A percentile compares a stretch with the other conserved stretches of the same genome.
Evolutionary conservation across 2,888 invertebrate genomes (phyloP).

Genomic region (Neoitamus cyanurus): DNA sequence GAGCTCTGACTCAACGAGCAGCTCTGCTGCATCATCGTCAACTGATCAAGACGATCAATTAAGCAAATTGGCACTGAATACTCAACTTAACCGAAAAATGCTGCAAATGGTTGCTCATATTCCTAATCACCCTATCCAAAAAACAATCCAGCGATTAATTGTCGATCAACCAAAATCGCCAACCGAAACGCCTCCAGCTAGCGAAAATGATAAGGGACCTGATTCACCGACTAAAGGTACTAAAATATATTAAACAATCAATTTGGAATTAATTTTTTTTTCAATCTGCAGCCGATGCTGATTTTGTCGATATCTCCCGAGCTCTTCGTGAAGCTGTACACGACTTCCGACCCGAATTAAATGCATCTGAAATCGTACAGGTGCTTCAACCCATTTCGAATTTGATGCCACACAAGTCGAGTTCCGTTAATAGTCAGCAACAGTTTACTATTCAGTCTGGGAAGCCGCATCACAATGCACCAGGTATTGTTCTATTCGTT

Average conservation of each 20-base stretch:
- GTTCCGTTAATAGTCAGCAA: slow-evolving; percentile 59
- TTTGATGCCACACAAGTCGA: slow-evolving; percentile 58
- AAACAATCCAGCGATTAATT: slow-evolving; percentile 62
- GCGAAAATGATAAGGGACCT: slow-evolving; percentile 39
- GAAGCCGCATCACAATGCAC: slow-evolving; percentile 49
- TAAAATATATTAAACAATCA: too few relatives aligned
- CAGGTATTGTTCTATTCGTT: slow-evolving; percentile 3
- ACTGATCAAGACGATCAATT: slow-evolving; percentile 53
- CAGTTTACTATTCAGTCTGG: slow-evolving; percentile 57
- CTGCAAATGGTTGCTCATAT: slow-evolving; percentile 64
- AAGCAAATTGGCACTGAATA: slow-evolving; percentile 57
- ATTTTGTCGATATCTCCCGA: slow-evolving; percentile 60
- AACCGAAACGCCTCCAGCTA: slow-evolving; percentile 61
- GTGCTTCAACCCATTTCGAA: slow-evolving; percentile 63
- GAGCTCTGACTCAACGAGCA: slow-evolving; percentile 57
- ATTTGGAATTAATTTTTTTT: not conserved
- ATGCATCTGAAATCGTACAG: slow-evolving; percentile 62
- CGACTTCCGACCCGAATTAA: slow-evolving; percentile 64
- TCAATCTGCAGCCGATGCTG: slow-evolving; percentile 56
- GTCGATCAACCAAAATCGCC: slow-evolving; percentile 66
- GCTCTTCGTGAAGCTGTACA: slow-evolving; percentile 58
- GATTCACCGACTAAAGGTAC: slow-evolving; percentile 57
- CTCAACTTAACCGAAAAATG: slow-evolving; percentile 60
- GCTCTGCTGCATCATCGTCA: slow-evolving; percentile 60
- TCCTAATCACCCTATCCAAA: slow-evolving; percentile 56